Percentiles rank a stretch among this genome's conserved stretches.
Conservation (phyloP, 1,140 invertebrate species). For the Zaprionus camerounensis region DNA sequence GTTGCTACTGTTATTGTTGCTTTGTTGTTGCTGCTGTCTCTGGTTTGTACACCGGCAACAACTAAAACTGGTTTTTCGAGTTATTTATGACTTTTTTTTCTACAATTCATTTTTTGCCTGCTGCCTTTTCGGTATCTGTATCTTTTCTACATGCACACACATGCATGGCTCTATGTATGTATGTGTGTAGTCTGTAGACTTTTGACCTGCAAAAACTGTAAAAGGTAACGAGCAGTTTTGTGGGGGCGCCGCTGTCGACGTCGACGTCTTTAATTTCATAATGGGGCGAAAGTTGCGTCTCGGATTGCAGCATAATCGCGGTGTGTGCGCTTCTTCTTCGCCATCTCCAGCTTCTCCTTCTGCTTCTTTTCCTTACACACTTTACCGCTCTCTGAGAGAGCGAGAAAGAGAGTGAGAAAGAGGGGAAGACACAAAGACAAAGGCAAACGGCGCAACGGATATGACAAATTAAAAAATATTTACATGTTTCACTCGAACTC, state of each 20-base stretch:
- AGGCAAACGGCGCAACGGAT: conserved; percentile 62
- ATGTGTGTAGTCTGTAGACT: conserved; percentile 46
- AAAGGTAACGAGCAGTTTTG: conserved; percentile 30
- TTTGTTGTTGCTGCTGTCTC: conserved; percentile 36
- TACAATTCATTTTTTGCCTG: conserved; percentile 74
- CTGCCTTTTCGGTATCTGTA: conserved; percentile 59
- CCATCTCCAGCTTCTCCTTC: background rate
- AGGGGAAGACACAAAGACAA: conserved; percentile 16
- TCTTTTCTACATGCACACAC: conserved; percentile 34
- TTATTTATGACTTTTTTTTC: conserved; percentile 80
- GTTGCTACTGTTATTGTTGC: conserved; percentile 25
- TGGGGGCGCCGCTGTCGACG: conserved; percentile 34
- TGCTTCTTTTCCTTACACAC: conserved; percentile 18
- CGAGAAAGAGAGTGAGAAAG: too few relatives aligned
- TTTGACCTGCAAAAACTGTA: conserved; percentile 72
- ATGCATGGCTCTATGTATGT: background rate
- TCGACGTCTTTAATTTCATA: conserved; percentile 67
- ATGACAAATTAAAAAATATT: conserved; percentile 72
- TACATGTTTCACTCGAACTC: conserved; percentile 53
- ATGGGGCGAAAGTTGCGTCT: conserved; percentile 73
- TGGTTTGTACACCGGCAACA: conserved; percentile 79
- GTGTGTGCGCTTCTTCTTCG: conserved; percentile 7
- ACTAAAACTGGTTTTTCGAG: conserved; percentile 78
- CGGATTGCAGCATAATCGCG: conserved; percentile 57
- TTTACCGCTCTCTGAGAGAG: background rate